Percentiles rank a stretch among this genome's conserved stretches.
Evolutionary conservation across 1,140 invertebrate genomes (phyloP).

Genomic region (Ridgeia piscesae): DNA sequence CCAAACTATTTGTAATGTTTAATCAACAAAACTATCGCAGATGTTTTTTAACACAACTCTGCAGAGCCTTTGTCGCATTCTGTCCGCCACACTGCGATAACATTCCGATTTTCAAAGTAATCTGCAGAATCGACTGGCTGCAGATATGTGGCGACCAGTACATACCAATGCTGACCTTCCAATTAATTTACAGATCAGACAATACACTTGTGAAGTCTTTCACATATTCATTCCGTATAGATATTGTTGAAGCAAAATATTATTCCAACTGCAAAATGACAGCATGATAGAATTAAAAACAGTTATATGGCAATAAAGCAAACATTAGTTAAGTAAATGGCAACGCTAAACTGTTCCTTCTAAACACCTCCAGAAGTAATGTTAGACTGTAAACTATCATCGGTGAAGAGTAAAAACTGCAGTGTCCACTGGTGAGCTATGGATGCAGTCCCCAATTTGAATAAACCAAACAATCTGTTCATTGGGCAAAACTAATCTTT

Average conservation of each 20-base stretch:
- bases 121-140: not conserved
- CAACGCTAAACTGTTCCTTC: not conserved
- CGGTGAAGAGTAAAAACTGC: not conserved
- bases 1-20: not conserved
- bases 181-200: not conserved
- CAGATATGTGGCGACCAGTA: not conserved
- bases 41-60: not conserved
- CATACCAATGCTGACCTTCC: not conserved
- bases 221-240: not conserved
- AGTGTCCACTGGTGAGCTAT: not conserved
- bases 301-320: not conserved
- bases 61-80: not conserved
- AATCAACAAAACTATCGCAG: too few species aligned
- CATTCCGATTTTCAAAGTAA: not conserved
- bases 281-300: not conserved
- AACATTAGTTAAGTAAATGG: not conserved
- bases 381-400: not conserved
- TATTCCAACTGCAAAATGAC: not conserved
- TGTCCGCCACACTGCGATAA: not conserved
- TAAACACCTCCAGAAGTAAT: not conserved
- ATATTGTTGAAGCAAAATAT: not conserved
- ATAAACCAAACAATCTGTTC: not conserved
- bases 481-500: too few species aligned
- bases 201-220: not conserved
- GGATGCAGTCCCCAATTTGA: not conserved